Evolutionary conservation across 2,797 vertebrate genomes (phyloP).

Genomic region (Carcharodon carcharias): DNA sequence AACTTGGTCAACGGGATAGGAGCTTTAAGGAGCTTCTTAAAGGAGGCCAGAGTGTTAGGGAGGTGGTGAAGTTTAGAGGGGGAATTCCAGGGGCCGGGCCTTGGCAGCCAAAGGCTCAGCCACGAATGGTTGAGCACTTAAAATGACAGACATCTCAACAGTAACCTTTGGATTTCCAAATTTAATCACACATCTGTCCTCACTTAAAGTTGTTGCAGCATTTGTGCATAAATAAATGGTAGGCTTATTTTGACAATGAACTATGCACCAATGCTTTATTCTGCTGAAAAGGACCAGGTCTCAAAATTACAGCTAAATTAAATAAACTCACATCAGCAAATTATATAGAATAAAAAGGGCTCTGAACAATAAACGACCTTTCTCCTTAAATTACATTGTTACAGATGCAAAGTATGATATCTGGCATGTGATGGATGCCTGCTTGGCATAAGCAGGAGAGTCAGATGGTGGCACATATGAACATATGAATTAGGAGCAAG

Average conservation of each 20-base stretch:
- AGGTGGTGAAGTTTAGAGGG: neutral
- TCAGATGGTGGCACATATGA: neutral
- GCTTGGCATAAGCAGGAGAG: neutral
- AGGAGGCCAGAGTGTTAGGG: neutral
- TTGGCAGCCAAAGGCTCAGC: neutral
- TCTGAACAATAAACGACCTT: neutral
- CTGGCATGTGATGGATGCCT: neutral
- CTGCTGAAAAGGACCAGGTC: neutral
- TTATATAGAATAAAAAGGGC: neutral
- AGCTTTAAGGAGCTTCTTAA: neutral
- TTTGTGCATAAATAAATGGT: neutral
- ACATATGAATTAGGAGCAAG: too few relatives aligned
- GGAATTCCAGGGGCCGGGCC: neutral
- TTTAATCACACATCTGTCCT: neutral
- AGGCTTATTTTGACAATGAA: neutral
- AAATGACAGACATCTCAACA: neutral
- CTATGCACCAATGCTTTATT: neutral
- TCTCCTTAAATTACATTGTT: neutral
- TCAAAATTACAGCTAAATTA: neutral
- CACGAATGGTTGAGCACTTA: neutral
- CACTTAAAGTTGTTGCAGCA: neutral
- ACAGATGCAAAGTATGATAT: neutral
- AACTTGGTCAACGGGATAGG: neutral
- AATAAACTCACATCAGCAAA: neutral
- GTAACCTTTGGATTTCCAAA: neutral